These are phyloP conservation scores for Aleadryas rufinucha DNA, from an alignment of 2,113 vertebrate species.

Conservation along the genomic window DNA sequence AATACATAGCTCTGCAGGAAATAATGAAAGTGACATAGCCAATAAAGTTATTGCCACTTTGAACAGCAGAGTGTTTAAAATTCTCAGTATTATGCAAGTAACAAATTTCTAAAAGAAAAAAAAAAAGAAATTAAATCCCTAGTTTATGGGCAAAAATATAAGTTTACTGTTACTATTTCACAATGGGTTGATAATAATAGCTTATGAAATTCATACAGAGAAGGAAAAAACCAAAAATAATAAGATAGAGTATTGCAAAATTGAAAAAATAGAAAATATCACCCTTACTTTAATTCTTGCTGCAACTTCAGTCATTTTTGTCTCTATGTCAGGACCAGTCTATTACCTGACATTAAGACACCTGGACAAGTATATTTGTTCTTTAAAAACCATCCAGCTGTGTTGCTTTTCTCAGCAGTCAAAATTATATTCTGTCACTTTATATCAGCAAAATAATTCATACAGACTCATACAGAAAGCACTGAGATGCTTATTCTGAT, in stretches of 20 bases:
- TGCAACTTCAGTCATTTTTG: background rate
- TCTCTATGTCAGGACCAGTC: background rate
- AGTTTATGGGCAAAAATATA: background rate
- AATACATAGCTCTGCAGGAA: background rate
- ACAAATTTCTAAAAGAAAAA: background rate
- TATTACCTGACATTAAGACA: background rate
- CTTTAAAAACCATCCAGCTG: background rate
- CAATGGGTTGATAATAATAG: background rate
- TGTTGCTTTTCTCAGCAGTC: background rate
- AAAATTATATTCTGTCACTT: background rate
- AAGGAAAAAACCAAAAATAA: rapidly evolving
- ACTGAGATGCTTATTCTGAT: background rate
- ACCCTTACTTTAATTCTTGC: background rate
- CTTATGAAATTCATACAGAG: background rate
- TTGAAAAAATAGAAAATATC: background rate
- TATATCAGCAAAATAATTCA: background rate
- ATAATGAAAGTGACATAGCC: background rate
- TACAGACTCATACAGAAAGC: background rate
- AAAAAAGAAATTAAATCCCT: background rate
- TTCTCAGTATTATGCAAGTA: background rate
- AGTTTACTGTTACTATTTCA: background rate
- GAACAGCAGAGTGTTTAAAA: background rate
- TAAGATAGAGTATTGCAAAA: background rate
- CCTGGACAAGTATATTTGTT: background rate
- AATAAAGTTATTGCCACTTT: background rate